These are phyloP conservation scores for Ophraella communa DNA, from an alignment of 2,888 invertebrate species.

Conservation along the genomic window DNA sequence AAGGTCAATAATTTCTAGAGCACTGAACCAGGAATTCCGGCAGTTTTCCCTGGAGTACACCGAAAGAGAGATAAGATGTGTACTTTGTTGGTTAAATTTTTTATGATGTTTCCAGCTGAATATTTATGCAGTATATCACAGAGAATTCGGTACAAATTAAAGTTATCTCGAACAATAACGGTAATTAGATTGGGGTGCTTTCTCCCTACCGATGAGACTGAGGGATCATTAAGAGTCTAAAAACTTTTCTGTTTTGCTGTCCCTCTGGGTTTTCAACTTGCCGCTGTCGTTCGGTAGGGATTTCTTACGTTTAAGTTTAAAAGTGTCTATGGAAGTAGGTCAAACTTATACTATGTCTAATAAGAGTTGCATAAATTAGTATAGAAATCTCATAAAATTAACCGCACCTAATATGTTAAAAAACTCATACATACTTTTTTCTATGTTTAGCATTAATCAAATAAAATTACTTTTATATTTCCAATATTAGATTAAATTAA, in stretches of 20 bases:
- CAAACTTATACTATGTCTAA: not conserved
- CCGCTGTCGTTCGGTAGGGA: not conserved
- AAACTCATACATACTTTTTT: too few relatives aligned
- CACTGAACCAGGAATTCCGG: not conserved
- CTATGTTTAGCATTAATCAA: too few relatives aligned
- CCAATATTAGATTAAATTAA: too few relatives aligned
- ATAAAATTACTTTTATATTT: too few relatives aligned
- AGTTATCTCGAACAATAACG: slow-evolving; percentile 18
- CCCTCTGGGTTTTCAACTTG: not conserved
- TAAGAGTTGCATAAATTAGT: not conserved
- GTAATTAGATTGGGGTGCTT: slow-evolving; percentile 16
- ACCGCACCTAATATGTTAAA: too few relatives aligned
- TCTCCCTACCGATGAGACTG: not conserved
- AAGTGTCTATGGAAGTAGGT: not conserved
- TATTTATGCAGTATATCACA: slow-evolving; percentile 21
- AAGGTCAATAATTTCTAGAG: not conserved
- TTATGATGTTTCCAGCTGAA: slow-evolving; percentile 9
- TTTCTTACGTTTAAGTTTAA: not conserved
- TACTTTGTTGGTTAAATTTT: slow-evolving; percentile 16
- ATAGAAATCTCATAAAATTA: too few relatives aligned
- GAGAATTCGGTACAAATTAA: slow-evolving; percentile 20
- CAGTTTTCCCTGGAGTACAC: slow-evolving; percentile 5
- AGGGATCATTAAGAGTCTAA: slow-evolving; percentile 1
- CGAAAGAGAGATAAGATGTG: slow-evolving; percentile 15
- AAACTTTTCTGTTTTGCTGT: not conserved